These are phyloP conservation scores for Operophtera brumata DNA, from an alignment of 2,888 invertebrate species.

Conservation along the genomic window DNA sequence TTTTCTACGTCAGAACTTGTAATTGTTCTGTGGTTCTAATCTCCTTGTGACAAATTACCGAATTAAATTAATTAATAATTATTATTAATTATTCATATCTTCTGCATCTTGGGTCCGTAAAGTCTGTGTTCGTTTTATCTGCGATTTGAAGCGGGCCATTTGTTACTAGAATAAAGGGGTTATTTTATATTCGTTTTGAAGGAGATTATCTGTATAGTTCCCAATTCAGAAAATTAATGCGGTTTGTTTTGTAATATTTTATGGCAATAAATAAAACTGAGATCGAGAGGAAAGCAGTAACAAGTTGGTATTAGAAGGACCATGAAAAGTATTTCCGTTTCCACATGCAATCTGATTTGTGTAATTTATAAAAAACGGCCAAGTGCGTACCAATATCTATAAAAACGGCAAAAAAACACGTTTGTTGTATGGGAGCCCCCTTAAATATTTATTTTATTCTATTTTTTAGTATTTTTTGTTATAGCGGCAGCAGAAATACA, in stretches of 20 bases:
- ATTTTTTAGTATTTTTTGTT: too few relatives aligned
- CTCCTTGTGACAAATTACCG: slow-evolving; percentile 22
- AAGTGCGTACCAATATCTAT: too few relatives aligned
- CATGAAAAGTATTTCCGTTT: not conserved
- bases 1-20: not conserved
- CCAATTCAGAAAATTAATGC: slow-evolving; percentile 2
- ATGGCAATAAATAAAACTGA: not conserved
- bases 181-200: slow-evolving; percentile 3
- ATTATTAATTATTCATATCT: too few relatives aligned
- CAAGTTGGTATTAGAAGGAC: not conserved
- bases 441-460: too few relatives aligned
- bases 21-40: not conserved
- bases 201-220: slow-evolving; percentile 12
- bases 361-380: too few relatives aligned
- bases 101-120: not conserved
- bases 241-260: slow-evolving; percentile 8
- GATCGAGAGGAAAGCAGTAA: not conserved
- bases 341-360: too few relatives aligned
- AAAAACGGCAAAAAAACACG: too few relatives aligned
- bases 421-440: too few relatives aligned
- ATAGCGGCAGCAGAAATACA: too few relatives aligned
- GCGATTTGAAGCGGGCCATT: slow-evolving; percentile 2
- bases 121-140: slow-evolving; percentile 3
- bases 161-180: slow-evolving; percentile 3
- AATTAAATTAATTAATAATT: too few relatives aligned